Evolutionary conservation across 2,797 vertebrate genomes (phyloP).

Genomic region (Halcyon smyrnensis): DNA sequence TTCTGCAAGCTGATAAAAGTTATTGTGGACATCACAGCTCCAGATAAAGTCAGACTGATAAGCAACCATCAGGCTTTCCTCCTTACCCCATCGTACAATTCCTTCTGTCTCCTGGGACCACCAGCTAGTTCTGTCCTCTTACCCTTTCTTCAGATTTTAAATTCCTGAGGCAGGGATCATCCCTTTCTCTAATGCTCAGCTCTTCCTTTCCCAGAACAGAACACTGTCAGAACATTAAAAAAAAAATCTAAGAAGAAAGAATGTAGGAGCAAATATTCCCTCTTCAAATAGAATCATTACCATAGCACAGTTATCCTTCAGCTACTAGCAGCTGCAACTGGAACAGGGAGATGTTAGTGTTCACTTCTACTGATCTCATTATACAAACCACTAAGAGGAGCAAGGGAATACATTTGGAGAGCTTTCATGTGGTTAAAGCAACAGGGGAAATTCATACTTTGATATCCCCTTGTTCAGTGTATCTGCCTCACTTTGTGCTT

Average conservation of each 20-base stretch:
- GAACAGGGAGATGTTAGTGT: constrained; percentile 62
- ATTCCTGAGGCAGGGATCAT: background rate
- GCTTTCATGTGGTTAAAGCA: constrained; percentile 75
- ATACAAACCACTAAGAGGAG: constrained; percentile 74
- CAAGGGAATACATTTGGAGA: constrained; percentile 69
- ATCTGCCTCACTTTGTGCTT: constrained; percentile 54
- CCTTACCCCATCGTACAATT: background rate
- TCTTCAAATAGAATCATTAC: constrained; percentile 69
- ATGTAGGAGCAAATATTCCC: constrained; percentile 53
- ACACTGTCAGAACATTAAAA: background rate
- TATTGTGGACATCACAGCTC: background rate
- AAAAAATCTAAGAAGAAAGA: constrained; percentile 1
- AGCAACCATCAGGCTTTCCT: background rate
- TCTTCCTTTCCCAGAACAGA: constrained; percentile 21
- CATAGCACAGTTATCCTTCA: constrained; percentile 50
- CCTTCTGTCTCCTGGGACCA: background rate
- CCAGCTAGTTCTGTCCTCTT: background rate
- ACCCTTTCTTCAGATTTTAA: background rate
- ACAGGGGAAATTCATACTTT: constrained; percentile 67
- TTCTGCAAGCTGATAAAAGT: background rate
- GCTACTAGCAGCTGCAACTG: constrained; percentile 61
- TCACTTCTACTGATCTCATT: constrained; percentile 76
- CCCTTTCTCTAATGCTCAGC: background rate
- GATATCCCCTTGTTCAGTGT: constrained; percentile 73
- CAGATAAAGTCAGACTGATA: background rate